Conservation (phyloP, 1,140 invertebrate genomes). For the Metaphire vulgaris region DNA sequence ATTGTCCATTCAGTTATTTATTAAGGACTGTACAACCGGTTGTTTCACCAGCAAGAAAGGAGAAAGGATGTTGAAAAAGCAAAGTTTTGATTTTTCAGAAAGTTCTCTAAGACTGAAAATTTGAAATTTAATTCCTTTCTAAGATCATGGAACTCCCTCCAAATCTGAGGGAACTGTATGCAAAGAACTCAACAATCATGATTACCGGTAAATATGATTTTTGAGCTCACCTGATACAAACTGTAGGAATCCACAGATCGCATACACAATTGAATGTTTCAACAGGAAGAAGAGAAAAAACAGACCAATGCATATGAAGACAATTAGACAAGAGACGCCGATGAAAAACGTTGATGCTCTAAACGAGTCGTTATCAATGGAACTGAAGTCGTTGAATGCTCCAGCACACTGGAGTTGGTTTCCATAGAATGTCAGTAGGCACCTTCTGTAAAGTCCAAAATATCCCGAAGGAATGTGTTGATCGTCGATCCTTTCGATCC, state of each 20-base stretch:
- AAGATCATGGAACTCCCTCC: too few species aligned
- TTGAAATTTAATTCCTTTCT: too few species aligned
- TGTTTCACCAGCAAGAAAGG: too few species aligned
- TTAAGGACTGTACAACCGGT: too few species aligned
- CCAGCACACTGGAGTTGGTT: slow-evolving; percentile 61
- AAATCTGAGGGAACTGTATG: too few species aligned
- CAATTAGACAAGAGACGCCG: slow-evolving; percentile 77
- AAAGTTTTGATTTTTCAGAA: too few species aligned
- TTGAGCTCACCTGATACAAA: slow-evolving; percentile 78
- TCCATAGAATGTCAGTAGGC: slow-evolving; percentile 56
- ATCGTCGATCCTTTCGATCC: slow-evolving; percentile 69
- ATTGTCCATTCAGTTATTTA: too few species aligned
- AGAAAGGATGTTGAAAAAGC: too few species aligned
- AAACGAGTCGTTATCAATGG: slow-evolving; percentile 72
- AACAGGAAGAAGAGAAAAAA: slow-evolving; percentile 88
- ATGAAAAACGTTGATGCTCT: slow-evolving; percentile 75
- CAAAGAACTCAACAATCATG: too few species aligned
- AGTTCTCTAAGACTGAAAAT: too few species aligned
- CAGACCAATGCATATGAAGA: slow-evolving; percentile 70
- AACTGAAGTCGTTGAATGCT: slow-evolving; percentile 71
- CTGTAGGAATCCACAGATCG: slow-evolving; percentile 88
- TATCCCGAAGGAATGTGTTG: slow-evolving; percentile 75
- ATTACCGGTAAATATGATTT: too few species aligned
- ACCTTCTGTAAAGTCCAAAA: slow-evolving; percentile 81
- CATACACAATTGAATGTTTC: slow-evolving; percentile 82